Base-by-base conservation (phyloP, 1,140 invertebrate species). In the Homalodisca vitripennis region DNA sequence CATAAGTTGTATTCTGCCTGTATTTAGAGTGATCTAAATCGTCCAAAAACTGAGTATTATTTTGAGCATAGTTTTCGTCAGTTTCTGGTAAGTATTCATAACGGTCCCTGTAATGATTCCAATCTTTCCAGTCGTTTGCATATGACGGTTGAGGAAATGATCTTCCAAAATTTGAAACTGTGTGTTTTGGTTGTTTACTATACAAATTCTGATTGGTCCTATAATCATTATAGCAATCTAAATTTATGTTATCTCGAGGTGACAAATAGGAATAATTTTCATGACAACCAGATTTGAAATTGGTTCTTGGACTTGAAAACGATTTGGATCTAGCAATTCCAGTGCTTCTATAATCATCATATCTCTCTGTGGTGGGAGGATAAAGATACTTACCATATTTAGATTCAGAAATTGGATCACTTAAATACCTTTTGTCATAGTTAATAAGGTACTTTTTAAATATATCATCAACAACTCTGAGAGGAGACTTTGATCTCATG, bases 391-490 rank as follows among this genome's bases (percentile, higher is more conserved):
- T 60, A 6, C 55, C 55, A 60, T 60, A 60, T 24, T 60, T 60
- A 12, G 55, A 60, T 60, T 60, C 55, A 27, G 55, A 60, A 30
- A 60, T 30, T 27, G 55, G 55, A 30, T 60, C 55, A 60, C 55
- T 60, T 60, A 60, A 30, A 60, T 60, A 60, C 29, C 22, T 60
- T 60, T 29, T 60, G 26, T 60, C 55, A 60, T 60, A 60, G 26
- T 60, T 60, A 27, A 60, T 60, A 13, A 60, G 27, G 29, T 60
- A 60, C 24, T 29, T 26, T 30, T 60, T 60, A 26, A 60, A 60
- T 6, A 60, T 60, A 60, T 60, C 55, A 60, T 60, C 55, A 27
- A 60, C 55, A 27, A 60, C 55, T 60, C 14, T 30, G 24, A 60
- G 55, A 30, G 55, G 55, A 29, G 55, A 60, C 29, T 60, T 60